Evolutionary conservation across 37 sponge, comb jelly and placozoan species (phyloP).

Genomic region (Axinella damicornis): DNA sequence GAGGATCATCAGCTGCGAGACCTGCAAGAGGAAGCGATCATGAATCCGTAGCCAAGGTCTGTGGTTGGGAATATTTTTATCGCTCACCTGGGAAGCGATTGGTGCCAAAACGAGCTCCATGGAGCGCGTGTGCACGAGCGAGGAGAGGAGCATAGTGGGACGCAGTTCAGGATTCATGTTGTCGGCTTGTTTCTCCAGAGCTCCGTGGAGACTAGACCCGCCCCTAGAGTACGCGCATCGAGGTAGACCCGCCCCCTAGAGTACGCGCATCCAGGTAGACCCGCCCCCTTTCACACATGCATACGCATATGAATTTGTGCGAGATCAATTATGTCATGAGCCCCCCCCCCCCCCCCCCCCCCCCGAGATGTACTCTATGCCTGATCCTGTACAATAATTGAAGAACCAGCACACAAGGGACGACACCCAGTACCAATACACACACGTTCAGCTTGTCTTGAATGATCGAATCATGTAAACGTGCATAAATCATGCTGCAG

Average conservation of each 20-base stretch:
- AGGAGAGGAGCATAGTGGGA: constrained; percentile 13
- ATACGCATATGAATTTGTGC: no score
- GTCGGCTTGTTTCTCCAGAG: no score
- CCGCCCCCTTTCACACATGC: constrained; percentile 4
- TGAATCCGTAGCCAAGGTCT: not conserved
- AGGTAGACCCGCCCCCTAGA: not conserved
- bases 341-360: no score
- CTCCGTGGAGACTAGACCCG: no score
- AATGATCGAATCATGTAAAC: no score
- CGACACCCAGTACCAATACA: no score
- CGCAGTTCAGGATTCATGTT: not conserved
- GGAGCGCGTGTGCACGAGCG: constrained; percentile 62
- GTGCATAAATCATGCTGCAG: no score
- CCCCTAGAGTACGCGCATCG: not conserved
- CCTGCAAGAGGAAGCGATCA: constrained; percentile 17
- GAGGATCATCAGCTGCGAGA: constrained; percentile 50
- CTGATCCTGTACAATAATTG: no score
- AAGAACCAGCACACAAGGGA: no score
- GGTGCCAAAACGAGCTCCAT: constrained; percentile 68
- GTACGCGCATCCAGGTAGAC: not conserved
- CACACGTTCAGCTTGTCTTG: no score
- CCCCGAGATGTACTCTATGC: no score
- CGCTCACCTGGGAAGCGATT: constrained; percentile 66
- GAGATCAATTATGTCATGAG: no score
- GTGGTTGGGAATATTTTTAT: not conserved